Conservation (phyloP, 2,113 vertebrate species). For the Cebus imitator region DNA sequence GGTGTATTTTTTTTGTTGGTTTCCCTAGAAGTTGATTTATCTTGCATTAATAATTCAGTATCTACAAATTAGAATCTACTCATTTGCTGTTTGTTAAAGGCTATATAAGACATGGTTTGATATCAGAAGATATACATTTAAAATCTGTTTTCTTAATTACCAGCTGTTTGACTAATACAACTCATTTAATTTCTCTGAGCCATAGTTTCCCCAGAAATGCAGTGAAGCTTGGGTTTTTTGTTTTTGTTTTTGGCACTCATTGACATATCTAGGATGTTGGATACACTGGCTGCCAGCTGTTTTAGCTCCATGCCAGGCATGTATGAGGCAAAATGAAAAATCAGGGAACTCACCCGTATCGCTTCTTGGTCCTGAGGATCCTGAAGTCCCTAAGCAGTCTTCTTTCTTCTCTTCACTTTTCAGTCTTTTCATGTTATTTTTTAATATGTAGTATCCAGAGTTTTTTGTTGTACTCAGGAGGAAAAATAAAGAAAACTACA, state of each 20-base stretch:
- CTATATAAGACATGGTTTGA: neutral
- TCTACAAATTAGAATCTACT: neutral
- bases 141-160: neutral
- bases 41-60: neutral
- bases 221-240: neutral
- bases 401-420: neutral
- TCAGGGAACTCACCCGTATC: neutral
- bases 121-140: neutral
- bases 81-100: neutral
- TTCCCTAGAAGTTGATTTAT: neutral
- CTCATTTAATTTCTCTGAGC: neutral
- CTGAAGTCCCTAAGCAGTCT: neutral
- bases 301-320: neutral
- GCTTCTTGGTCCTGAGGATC: neutral
- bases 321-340: neutral
- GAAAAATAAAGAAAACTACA: neutral
- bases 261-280: neutral
- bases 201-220: too few relatives aligned
- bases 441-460: neutral
- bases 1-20: neutral
- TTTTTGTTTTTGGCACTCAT: neutral
- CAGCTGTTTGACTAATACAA: neutral
- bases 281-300: too few relatives aligned
- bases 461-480: neutral
- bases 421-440: neutral